Evolutionary conservation across 1,140 invertebrate genomes (phyloP), one percentile per base, ranked within the genome.

Genomic region (Drosophila pandora): DNA sequence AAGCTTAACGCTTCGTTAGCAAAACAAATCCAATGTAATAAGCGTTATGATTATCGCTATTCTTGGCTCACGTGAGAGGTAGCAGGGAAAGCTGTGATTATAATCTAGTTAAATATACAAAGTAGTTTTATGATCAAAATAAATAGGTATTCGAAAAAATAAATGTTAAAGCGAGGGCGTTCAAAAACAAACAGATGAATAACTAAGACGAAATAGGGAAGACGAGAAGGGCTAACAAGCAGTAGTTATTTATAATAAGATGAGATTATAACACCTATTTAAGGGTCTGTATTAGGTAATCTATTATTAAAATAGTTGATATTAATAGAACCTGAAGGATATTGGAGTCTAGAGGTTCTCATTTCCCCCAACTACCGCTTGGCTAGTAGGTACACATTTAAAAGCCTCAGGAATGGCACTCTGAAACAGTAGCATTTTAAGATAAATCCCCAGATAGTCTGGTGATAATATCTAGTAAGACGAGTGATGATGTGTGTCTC

Each of bases 401-500:
- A 34, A 53, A 10, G 10, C 49, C 12, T 32, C 3, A 2, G 30
- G 7, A 32, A 32, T 8, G 30, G 6, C 34, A 54, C 49, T 8
- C 55, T 39, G 45, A 59, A 34, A 48, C 69, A 77, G 82, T 78
- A 85, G 78, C 60, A 41, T n/a, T 64, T 45, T 39, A 39, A 76
- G 74, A 76, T 87, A 87, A 88, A 79, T 78, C 70, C 59, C 64
- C 39, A 53, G 64, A 30, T 59, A 59, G 59, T 78, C 59, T 79
- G 57, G 60, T 39, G 54, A 59, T 77, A 34, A 58, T 50, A 43
- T 10, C 8, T 28, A 41, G 39, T 41, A 41, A 13, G 39, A 13
- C 25, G 50, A 56, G 45, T 81, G 74, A 77, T 74, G 56, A 48
- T 58, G 22, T 47, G 28, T 9, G 34, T 50, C 13, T 37, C 69